Base-by-base conservation (phyloP, 2,888 invertebrate genomes). In the Boloria euphrosyne region DNA sequence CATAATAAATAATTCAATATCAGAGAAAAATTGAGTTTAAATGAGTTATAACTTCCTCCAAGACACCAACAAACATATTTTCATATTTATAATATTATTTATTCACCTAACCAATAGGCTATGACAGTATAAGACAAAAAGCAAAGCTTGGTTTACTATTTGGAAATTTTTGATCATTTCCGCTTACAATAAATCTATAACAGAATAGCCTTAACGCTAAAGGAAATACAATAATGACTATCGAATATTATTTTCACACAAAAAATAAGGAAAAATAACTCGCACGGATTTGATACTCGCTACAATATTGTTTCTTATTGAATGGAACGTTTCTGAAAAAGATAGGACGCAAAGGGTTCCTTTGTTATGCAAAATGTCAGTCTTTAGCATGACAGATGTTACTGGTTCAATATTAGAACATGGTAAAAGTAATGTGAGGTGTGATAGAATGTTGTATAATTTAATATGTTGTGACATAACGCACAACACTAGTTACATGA, bases 241-340 rank as follows among this genome's bases (percentile, higher is more conserved):
- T 47, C 60, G 62, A 51, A 64, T 67, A 67, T 60, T 67, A 61
- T 60, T 55, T 60, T 64, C 66, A 52, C 62, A 58, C 58, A 62
- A 62, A 58, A 66, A 58, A 62, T 62, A 57, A 62, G 62, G 62
- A 62, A 66, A 62, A 66, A 52, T 55, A 51, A 55, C 17, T 38
- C 10, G 31, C 10, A 17, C 46, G 44, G 51, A 13, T 38, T 38
- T 55, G 51, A 65, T 50, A 44, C 50, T 17, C 31, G 18, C 44
- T 38, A 38, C 31, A 60, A 57, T 66, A 66, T 66, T 66, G 61
- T 49, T 51, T 66, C 61, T 27, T 54, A 61, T 44, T 38, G 31
- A 38, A 57, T 57, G 50, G 27, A 55, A 43, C 16, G n/a, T 38
- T 10, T 38, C 31, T 38, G 31, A 38, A 10, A 27, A 50, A 38